Base-by-base conservation (phyloP, 1,140 invertebrate species). In the Dolichoris vasculosae region DNA sequence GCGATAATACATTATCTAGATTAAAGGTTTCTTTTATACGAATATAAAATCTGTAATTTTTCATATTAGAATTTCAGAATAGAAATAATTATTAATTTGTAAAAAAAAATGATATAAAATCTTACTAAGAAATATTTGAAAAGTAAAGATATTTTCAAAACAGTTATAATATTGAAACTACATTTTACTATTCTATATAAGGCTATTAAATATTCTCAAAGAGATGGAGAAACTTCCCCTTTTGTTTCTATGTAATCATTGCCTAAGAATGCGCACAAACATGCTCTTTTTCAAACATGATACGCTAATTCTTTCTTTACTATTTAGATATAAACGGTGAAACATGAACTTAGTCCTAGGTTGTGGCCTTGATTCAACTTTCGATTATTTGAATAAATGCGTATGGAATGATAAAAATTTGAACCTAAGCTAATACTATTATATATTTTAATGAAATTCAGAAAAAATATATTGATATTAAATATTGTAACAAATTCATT, bases 361-460 rank as follows among this genome's bases (percentile, higher is more conserved):
- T 76, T 26, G 43, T 30, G n/a, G 30, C 43, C n/a, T 1, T 32
- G 77, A 79, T 79, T 79, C 55, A 79, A 40, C 51, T 35, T 63
- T 79, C 51, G 64, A 63, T 59, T 55, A 63, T 79, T 79, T 79
- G 77, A 79, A 79, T 79, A 79, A 79, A 38, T 23, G 6, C 35
- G 0, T 15, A 20, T 11, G 20, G 30, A 40, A 79, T 79, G 64
- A 79, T 79, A 30, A 40, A 79, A 30, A 17, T 48, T 35, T 26
- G 51, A 32, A 23, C 30, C 26, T 8, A 11, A 11, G 30, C 23
- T 40, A 79, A 23, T 26, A 32, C 26, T 38, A 2, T n/a, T 7
- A 17, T 15, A 30, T 32, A 32, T 32, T 77, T 43, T 2, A n/a
- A 20, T 32, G 43, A 51, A 48, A 55, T 55, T 17, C 51, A 20